These are phyloP conservation scores for Orthosia gothica DNA, from an alignment of 2,888 invertebrate species.

Conservation along the genomic window DNA sequence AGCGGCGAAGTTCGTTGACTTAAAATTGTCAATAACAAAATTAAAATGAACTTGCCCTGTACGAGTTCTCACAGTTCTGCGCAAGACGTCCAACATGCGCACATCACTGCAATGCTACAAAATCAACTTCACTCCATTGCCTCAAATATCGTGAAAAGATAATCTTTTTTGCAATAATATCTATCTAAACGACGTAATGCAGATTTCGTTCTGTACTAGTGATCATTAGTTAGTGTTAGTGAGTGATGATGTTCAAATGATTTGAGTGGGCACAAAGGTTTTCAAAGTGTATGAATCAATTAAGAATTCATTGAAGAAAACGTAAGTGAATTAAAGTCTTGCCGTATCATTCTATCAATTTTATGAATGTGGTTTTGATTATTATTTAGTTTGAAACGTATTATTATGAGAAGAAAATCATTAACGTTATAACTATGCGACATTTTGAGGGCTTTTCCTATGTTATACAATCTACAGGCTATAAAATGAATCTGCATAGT, in stretches of 20 bases:
- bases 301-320: constrained; percentile 70
- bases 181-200: constrained; percentile 72
- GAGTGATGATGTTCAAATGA: constrained; percentile 79
- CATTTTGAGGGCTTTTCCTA: constrained; percentile 27
- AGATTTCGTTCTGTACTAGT: constrained; percentile 70
- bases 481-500: constrained; percentile 68
- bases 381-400: neutral
- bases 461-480: constrained; percentile 53
- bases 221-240: constrained; percentile 66
- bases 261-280: constrained; percentile 63
- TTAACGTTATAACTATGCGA: neutral
- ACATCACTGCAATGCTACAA: constrained; percentile 90
- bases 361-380: constrained; percentile 20
- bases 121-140: constrained; percentile 85
- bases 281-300: constrained; percentile 67
- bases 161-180: constrained; percentile 76
- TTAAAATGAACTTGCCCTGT: constrained; percentile 78
- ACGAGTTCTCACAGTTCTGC: constrained; percentile 80
- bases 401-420: neutral
- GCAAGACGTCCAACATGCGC: constrained; percentile 88
- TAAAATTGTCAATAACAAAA: constrained; percentile 86
- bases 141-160: constrained; percentile 79
- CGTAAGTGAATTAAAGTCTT: constrained; percentile 65
- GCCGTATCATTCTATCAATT: constrained; percentile 55
- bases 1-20: constrained; percentile 83